Conservation (phyloP, 2,113 vertebrate species). For the Antidorcas marsupialis region DNA sequence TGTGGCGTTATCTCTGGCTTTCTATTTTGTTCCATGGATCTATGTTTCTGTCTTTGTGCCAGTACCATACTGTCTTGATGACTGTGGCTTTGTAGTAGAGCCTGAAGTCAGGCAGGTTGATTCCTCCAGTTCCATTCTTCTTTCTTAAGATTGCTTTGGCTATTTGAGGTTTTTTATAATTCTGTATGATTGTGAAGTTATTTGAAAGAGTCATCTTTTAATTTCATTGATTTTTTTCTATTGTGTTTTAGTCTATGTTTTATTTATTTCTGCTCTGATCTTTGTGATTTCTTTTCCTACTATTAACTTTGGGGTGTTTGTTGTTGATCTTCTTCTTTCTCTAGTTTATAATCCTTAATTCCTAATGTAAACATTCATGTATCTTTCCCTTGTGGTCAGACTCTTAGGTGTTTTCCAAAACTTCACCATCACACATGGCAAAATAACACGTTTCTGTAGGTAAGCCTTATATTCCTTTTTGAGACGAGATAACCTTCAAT, state of each 20-base stretch:
- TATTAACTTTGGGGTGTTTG: not conserved
- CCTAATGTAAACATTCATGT: not conserved
- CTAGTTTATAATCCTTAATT: not conserved
- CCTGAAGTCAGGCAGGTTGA: not conserved
- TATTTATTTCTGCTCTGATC: not conserved
- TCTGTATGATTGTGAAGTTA: not conserved
- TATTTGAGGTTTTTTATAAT: not conserved
- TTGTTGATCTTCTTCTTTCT: not conserved
- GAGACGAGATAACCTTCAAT: not conserved
- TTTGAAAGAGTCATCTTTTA: not conserved
- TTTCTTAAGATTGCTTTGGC: not conserved
- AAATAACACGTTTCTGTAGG: not conserved
- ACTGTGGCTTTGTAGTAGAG: not conserved
- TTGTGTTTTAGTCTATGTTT: not conserved
- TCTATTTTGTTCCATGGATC: not conserved
- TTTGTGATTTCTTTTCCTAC: not conserved
- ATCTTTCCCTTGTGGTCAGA: not conserved
- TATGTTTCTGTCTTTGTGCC: not conserved
- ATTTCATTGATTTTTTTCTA: not conserved
- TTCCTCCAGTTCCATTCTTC: not conserved
- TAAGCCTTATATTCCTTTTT: not conserved
- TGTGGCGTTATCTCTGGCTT: not conserved
- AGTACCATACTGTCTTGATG: not conserved
- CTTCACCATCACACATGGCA: not conserved
- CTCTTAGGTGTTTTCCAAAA: not conserved